These are phyloP conservation scores for Bos taurus DNA, from an alignment of 2,113 vertebrate genomes.

Conservation along the genomic window ARS-UCD2.0 NC_037347.1:53397001-53397500, in stretches of 20 bases:
- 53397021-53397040: neutral
- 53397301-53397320: neutral
- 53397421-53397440: neutral
- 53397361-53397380: neutral
- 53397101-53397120: neutral
- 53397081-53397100: accelerated
- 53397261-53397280: neutral
- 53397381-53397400: neutral
- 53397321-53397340: neutral
- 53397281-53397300: neutral
- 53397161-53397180: neutral
- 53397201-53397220: neutral
- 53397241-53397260: neutral
- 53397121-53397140: accelerated
- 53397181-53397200: neutral
- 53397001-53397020: neutral
- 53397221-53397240: neutral
- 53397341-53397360: neutral
- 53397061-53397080: neutral
- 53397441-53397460: neutral
- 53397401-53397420: neutral
- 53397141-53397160: neutral
- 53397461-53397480: neutral
- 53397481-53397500: neutral
- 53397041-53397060: neutral